Base-by-base conservation (phyloP, 2,113 vertebrate species). In the Tapirus terrestris region DNA sequence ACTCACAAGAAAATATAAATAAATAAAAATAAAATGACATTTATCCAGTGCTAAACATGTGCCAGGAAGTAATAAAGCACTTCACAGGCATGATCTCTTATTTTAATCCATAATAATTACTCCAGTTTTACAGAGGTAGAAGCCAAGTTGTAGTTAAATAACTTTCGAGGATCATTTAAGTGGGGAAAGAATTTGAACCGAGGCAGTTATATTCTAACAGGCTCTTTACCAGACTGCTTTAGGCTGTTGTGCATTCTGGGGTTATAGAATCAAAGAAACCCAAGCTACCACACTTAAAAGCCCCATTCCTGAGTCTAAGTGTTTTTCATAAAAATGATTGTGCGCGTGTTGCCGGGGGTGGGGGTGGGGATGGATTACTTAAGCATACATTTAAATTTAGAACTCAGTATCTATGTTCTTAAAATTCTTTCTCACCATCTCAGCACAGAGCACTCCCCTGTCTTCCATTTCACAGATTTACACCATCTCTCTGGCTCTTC, bases 301-400 rank as follows among this genome's bases (percentile, higher is more conserved):
- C 8, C 29, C 25, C 2, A 18, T 43, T 65, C 8, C 9, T 10
- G 16, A 70, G 1, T 36, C 21, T 67, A 3, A 4, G 61, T 45
- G 60, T 43, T 79, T 45, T 88, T 56, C 70, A 23, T 39, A 56
- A 73, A 73, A 23, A 72, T 2, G 6, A 45, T n/a, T 31, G 10
- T 45, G 20, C 63, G 6, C 0, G 1, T 20, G 0, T 45, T 39
- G 39, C 39, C 39, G 39, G 39, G n/a, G 2, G 7, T 12, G 11
- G 2, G 0, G 9, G 17, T 25, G 13, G 6, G 12, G 3, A 14
- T 58, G n/a, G 48, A 75, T 56, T 82, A 65, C 8, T 43, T 6
- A 82, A 33, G 27, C 2, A 9, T 9, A n/a, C 7, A 39, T 56
- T 81, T 77, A 61, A 31, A 88, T 18, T 45, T 72, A 33, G 0